phyloP scores from a whole-genome alignment of 1,140 invertebrate genomes.

The Hermetia illucens region DNA sequence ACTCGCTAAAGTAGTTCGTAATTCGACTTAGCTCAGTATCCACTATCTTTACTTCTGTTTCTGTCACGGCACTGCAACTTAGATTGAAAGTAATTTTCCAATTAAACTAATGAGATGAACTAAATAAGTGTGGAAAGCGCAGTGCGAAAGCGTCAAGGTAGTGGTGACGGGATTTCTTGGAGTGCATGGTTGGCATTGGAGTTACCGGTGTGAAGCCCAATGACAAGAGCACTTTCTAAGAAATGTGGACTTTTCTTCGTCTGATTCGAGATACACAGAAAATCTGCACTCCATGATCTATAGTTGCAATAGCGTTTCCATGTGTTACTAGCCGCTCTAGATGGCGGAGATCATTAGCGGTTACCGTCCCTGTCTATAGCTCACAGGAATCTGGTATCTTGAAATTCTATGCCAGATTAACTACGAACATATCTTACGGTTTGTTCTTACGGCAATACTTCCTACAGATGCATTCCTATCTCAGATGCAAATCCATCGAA shows the following conservation, averaged over 20 bases:
- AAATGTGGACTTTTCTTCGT: too few relatives aligned
- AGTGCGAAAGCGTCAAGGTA: not conserved
- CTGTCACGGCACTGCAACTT: not conserved
- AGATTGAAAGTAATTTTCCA: slow-evolving; percentile 1
- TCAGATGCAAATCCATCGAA: not conserved
- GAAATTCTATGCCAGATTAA: too few relatives aligned
- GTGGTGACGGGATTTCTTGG: not conserved
- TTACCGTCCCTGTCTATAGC: too few relatives aligned
- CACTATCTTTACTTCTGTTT: not conserved
- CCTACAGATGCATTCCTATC: not conserved
- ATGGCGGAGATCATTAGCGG: too few relatives aligned
- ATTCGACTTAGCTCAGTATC: not conserved
- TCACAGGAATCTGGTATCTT: too few relatives aligned
- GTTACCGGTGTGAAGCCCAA: not conserved
- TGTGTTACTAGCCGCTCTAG: too few relatives aligned
- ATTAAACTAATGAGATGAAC: slow-evolving; percentile 4
- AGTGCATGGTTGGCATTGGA: not conserved
- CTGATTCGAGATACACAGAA: not conserved
- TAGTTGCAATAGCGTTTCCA: too few relatives aligned
- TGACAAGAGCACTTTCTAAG: too few relatives aligned
- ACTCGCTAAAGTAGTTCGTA: not conserved
- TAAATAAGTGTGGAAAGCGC: not conserved
- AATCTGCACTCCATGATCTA: not conserved
- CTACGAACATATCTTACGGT: too few relatives aligned
- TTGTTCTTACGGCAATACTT: too few relatives aligned